Evolutionary conservation across 2,888 invertebrate genomes (phyloP).

Genomic region (Tipula unca): DNA sequence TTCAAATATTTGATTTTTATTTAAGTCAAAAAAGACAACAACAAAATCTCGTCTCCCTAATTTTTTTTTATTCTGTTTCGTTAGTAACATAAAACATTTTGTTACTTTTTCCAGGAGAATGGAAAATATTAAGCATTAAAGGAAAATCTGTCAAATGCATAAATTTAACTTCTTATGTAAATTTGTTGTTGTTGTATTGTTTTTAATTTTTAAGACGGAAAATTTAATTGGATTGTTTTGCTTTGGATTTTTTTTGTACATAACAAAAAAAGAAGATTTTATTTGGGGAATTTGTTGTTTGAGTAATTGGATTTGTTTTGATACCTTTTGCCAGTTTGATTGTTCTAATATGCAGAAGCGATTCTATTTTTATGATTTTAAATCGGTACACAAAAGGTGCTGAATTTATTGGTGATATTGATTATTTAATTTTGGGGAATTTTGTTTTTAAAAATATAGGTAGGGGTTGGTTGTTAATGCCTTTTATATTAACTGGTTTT

Average conservation of each 20-base stretch:
- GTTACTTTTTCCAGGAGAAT: neutral
- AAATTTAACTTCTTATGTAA: slow-evolving; percentile 14
- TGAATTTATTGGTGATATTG: neutral
- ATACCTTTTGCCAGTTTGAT: slow-evolving; percentile 14
- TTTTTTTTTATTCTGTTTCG: neutral
- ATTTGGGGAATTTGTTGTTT: neutral
- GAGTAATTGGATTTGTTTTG: slow-evolving; percentile 14
- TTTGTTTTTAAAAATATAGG: neutral
- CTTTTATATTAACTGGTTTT: too few relatives aligned
- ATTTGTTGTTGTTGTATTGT: neutral
- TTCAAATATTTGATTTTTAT: neutral
- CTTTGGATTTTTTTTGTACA: neutral
- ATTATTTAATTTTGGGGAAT: neutral
- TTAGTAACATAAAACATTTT: neutral
- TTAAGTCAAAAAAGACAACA: neutral
- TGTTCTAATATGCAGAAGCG: neutral
- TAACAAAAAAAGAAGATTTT: neutral
- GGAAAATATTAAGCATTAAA: neutral
- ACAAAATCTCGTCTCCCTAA: neutral
- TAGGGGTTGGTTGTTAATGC: neutral
- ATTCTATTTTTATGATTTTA: neutral
- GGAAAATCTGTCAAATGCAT: slow-evolving; percentile 8
- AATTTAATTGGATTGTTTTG: neutral
- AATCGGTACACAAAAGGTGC: neutral
- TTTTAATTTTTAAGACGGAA: slow-evolving; percentile 4